phyloP scores from a whole-genome alignment of 2,113 vertebrate genomes.

The Microcebus griseorufus region DNA sequence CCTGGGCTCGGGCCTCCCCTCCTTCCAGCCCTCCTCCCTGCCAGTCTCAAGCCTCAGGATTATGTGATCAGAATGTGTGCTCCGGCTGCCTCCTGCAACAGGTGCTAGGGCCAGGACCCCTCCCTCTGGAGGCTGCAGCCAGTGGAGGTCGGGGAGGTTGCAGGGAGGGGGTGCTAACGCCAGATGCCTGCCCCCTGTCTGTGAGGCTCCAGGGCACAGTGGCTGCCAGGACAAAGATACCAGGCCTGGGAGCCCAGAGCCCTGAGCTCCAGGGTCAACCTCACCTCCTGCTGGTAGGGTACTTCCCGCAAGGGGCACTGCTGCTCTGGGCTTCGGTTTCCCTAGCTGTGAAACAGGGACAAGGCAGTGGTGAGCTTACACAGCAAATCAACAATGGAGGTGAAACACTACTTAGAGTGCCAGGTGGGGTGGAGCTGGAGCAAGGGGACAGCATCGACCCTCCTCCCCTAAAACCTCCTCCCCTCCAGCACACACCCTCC shows the following conservation, averaged over 20 bases:
- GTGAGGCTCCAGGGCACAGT: fast-evolving
- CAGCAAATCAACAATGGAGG: neutral
- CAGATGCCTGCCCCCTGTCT: fast-evolving
- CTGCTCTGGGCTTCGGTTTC: neutral
- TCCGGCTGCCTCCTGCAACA: neutral
- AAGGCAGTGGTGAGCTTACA: neutral
- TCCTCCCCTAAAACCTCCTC: neutral
- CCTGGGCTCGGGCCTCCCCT: neutral
- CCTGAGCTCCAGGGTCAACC: neutral
- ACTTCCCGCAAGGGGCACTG: neutral
- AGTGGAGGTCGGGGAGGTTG: too few species aligned
- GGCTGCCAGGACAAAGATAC: neutral
- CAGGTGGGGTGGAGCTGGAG: neutral
- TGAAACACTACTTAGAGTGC: neutral
- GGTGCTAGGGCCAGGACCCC: conserved; percentile 12
- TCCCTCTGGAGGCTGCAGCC: fast-evolving
- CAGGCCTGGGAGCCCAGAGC: neutral
- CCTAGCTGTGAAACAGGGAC: neutral
- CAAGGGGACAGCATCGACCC: neutral
- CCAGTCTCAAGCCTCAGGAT: conserved; percentile 8
- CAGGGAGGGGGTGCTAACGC: neutral
- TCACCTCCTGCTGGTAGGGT: neutral
- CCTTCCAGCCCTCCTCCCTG: neutral
- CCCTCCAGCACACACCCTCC: neutral
- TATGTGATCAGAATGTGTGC: neutral